A percentile compares a stretch with the other conserved stretches of the same genome.
Conservation (phyloP, 1,140 invertebrate species). For the Cotesia glomerata region DNA sequence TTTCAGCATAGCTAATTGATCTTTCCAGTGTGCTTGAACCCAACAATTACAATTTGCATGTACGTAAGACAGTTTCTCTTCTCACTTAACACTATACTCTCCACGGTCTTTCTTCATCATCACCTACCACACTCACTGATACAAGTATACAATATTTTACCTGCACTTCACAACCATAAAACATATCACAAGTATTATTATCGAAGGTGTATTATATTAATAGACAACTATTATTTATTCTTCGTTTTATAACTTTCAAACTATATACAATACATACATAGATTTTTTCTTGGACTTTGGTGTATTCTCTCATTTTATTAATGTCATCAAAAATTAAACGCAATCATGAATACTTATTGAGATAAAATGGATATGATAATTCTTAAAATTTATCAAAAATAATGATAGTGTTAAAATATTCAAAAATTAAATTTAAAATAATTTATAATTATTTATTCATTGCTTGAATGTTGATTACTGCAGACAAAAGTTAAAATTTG, state of each 20-base stretch:
- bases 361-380: too few relatives aligned
- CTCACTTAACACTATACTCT: constrained; percentile 8
- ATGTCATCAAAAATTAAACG: neutral
- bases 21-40: constrained; percentile 60
- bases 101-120: neutral
- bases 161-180: too few relatives aligned
- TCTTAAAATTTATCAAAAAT: too few relatives aligned
- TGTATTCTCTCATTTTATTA: constrained; percentile 11
- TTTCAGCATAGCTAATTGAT: constrained; percentile 59
- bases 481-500: too few relatives aligned
- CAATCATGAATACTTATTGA: too few relatives aligned
- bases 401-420: too few relatives aligned
- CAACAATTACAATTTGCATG: constrained; percentile 60
- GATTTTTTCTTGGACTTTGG: constrained; percentile 34
- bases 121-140: neutral
- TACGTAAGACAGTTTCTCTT: constrained; percentile 37
- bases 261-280: neutral
- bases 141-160: neutral
- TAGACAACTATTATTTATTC: constrained; percentile 10
- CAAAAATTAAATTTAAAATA: too few relatives aligned
- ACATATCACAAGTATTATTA: neutral
- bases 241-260: neutral
- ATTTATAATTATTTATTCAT: too few relatives aligned
- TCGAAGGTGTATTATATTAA: neutral
- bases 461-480: too few relatives aligned